Evolutionary conservation across 2,797 vertebrate species (phyloP).

Genomic region (Diceros bicornis): DNA sequence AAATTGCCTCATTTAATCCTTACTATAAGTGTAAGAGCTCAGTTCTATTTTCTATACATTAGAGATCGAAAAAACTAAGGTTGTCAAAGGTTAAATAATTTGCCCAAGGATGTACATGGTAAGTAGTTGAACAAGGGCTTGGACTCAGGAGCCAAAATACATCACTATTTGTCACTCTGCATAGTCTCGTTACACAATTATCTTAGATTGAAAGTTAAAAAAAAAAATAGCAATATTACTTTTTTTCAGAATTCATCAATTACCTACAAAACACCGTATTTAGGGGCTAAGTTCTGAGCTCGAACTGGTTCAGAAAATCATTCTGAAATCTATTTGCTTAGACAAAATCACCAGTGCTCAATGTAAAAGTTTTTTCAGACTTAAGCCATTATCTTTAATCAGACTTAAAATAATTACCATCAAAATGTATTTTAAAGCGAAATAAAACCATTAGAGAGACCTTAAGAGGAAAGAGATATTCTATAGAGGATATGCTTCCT

Average conservation of each 20-base stretch:
- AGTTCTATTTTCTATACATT: neutral
- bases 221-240: neutral
- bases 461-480: neutral
- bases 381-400: neutral
- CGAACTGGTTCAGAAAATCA: neutral
- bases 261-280: neutral
- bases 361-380: neutral
- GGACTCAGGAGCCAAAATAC: no score
- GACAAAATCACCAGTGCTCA: neutral
- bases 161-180: neutral
- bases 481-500: neutral
- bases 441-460: constrained; percentile 17
- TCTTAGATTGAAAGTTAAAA: neutral
- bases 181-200: neutral
- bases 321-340: neutral
- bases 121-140: neutral
- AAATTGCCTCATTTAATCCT: neutral
- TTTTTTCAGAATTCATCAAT: constrained; percentile 31
- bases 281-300: neutral
- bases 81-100: neutral
- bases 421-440: neutral
- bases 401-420: neutral
- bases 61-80: neutral
- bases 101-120: neutral
- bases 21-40: neutral